phyloP scores from a whole-genome alignment of 2,113 vertebrate genomes.

The Bubo scandiacus region DNA sequence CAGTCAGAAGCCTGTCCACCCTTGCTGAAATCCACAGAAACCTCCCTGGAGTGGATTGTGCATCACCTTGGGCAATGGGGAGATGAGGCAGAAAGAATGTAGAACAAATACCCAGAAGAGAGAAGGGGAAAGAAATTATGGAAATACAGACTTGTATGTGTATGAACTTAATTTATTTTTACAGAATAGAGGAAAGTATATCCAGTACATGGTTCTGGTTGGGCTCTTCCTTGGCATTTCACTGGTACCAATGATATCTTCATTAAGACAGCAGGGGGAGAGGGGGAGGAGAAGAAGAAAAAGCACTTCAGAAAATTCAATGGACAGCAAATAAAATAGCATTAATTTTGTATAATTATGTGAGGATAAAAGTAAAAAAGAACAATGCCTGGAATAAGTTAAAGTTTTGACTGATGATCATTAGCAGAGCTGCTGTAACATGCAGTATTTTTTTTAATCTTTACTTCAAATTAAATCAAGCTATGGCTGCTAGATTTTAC shows the following conservation, averaged over 20 bases:
- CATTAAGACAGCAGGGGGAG: background rate
- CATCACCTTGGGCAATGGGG: background rate
- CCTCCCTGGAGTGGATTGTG: background rate
- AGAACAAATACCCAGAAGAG: background rate
- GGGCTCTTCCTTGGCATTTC: background rate
- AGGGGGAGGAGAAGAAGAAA: background rate
- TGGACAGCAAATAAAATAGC: background rate
- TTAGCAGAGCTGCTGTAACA: background rate
- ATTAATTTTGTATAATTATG: background rate
- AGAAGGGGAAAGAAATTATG: background rate
- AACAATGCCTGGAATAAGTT: background rate
- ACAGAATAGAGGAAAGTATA: background rate
- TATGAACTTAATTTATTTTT: background rate
- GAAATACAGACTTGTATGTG: background rate
- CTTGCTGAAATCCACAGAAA: background rate
- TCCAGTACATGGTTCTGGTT: background rate
- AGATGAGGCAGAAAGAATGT: background rate
- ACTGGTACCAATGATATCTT: background rate
- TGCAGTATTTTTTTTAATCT: background rate
- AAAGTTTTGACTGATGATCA: background rate
- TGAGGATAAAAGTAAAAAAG: background rate
- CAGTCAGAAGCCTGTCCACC: background rate
- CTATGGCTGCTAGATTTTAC: background rate
- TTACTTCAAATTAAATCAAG: slow-evolving; percentile 18
- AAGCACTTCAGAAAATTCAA: background rate